phyloP scores from a whole-genome alignment of 2,797 vertebrate species.

The Malacoctenus gilli region DNA sequence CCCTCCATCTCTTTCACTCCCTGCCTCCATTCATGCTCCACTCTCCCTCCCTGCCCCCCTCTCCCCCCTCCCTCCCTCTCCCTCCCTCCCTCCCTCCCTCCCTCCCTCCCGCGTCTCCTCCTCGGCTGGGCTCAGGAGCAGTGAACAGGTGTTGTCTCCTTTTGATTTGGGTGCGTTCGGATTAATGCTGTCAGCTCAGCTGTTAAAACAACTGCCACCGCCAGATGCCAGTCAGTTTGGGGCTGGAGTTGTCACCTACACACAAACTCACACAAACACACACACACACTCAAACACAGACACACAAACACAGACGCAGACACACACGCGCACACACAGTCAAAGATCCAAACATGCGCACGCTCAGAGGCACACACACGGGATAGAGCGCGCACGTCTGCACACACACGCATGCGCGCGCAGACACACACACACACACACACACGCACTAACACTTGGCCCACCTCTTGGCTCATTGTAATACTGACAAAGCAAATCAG shows the following conservation, averaged over 20 bases:
- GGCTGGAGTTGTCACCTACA: constrained; percentile 92
- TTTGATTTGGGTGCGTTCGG: constrained; percentile 99
- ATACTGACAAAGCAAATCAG: constrained; percentile 74
- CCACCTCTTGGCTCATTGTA: constrained; percentile 61
- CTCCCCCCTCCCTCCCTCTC: constrained; percentile 7
- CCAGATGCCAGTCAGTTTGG: constrained; percentile 99
- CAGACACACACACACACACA: constrained; percentile 30
- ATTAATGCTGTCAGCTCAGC: constrained; percentile 99
- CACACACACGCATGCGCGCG: constrained; percentile 46
- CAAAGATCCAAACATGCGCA: too few species aligned
- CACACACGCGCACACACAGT: neutral
- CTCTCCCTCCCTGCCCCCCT: constrained; percentile 9
- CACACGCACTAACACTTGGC: constrained; percentile 21
- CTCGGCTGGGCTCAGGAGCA: constrained; percentile 88
- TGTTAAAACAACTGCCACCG: constrained; percentile 99
- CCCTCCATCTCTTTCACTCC: constrained; percentile 59
- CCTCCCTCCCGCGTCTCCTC: constrained; percentile 13
- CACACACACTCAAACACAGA: constrained; percentile 51
- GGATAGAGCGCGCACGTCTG: too few species aligned
- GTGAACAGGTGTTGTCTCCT: constrained; percentile 99
- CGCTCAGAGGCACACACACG: constrained; percentile 1
- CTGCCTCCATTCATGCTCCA: constrained; percentile 51
- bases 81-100: constrained; percentile 6
- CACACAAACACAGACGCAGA: constrained; percentile 13
- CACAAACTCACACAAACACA: constrained; percentile 48